Conservation (phyloP, 2,888 invertebrate genomes). For the Octodonta nipae region DNA sequence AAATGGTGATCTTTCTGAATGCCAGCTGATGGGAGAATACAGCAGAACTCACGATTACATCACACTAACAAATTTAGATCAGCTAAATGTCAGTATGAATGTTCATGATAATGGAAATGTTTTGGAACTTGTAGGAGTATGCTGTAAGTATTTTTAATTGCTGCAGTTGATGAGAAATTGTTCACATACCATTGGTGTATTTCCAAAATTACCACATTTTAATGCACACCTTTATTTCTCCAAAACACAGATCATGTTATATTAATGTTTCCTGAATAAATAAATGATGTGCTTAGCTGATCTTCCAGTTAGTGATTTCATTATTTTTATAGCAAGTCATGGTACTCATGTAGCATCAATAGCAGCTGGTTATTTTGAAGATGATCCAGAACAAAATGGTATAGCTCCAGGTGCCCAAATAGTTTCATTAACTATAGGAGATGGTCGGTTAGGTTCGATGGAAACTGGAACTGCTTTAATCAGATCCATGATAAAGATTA, state of each 20-base stretch:
- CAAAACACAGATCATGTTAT: too few species aligned
- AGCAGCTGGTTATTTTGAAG: slow-evolving; percentile 79
- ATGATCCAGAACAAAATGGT: slow-evolving; percentile 78
- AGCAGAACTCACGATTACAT: slow-evolving; percentile 63
- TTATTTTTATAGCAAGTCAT: slow-evolving; percentile 59
- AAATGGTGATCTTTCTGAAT: slow-evolving; percentile 64
- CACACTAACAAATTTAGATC: slow-evolving; percentile 62
- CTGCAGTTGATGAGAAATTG: slow-evolving; percentile 1
- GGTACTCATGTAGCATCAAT: slow-evolving; percentile 97
- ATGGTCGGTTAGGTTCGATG: slow-evolving; percentile 83
- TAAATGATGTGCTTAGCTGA: too few species aligned
- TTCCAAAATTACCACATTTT: too few species aligned
- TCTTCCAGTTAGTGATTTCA: too few species aligned
- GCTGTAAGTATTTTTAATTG: slow-evolving; percentile 56
- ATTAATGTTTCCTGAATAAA: too few species aligned
- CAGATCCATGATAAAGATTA: slow-evolving; percentile 78
- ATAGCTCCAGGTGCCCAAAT: slow-evolving; percentile 93
- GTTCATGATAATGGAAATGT: slow-evolving; percentile 82
- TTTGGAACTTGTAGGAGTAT: slow-evolving; percentile 85
- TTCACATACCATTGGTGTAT: not conserved
- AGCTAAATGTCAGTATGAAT: slow-evolving; percentile 79
- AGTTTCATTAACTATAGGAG: slow-evolving; percentile 86
- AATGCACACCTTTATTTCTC: too few species aligned
- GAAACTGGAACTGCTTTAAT: slow-evolving; percentile 91
- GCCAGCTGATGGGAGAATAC: slow-evolving; percentile 69